These are phyloP conservation scores for Intellagama lesueurii DNA, from an alignment of 2,797 vertebrate species.

Conservation along the genomic window DNA sequence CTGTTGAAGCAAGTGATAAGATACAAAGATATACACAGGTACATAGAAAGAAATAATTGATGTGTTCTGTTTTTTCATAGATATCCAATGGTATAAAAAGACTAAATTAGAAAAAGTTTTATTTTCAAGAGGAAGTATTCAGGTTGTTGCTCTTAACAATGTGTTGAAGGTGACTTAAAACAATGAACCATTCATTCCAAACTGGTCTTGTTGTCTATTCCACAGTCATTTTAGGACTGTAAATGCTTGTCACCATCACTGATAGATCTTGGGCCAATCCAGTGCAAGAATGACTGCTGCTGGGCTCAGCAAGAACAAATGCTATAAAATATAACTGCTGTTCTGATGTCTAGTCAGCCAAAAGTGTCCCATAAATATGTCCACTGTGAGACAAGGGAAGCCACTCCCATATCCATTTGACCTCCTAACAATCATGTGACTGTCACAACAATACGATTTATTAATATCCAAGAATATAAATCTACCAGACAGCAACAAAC, in stretches of 20 bases:
- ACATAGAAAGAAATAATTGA: constrained; percentile 25
- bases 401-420: not conserved
- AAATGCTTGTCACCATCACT: not conserved
- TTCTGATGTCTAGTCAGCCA: not conserved
- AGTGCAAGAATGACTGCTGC: not conserved
- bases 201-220: not conserved
- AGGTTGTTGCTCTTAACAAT: not conserved
- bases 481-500: not conserved
- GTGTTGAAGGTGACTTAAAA: not conserved
- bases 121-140: not conserved
- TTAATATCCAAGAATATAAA: not conserved
- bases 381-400: not conserved
- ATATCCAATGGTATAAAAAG: not conserved
- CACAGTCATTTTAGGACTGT: not conserved
- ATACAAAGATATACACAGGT: constrained; percentile 8
- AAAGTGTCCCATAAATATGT: not conserved
- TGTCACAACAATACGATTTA: not conserved
- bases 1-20: not conserved
- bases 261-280: not conserved
- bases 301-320: not conserved
- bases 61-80: constrained; percentile 35
- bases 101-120: not conserved
- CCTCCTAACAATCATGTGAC: not conserved
- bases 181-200: not conserved
- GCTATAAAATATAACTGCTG: not conserved